Percentiles rank a stretch among this genome's conserved stretches.
Evolutionary conservation across 2,888 invertebrate species (phyloP).

Genomic region (Monoplex corrugatus): DNA sequence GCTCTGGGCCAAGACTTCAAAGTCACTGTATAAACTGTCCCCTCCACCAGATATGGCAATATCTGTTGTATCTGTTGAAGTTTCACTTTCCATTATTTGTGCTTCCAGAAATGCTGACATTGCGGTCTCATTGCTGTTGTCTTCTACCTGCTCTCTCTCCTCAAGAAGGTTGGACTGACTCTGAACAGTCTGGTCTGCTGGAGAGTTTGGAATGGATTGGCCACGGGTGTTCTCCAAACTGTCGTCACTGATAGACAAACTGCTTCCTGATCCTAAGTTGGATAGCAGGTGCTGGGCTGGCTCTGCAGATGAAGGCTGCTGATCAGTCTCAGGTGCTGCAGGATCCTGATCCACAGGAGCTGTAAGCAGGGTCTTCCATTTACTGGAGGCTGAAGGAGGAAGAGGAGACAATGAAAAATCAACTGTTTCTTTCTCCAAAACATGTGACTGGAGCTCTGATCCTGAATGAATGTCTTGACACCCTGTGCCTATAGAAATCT

Average conservation of each 20-base stretch:
- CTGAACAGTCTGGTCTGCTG: background rate
- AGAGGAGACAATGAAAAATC: background rate
- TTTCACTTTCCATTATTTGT: background rate
- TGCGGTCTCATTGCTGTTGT: background rate
- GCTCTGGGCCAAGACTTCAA: background rate
- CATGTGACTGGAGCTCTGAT: background rate
- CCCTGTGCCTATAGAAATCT: background rate
- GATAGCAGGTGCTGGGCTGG: background rate
- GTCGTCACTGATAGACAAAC: constrained; percentile 31
- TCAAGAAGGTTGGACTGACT: background rate
- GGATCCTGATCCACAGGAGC: background rate
- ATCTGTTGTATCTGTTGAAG: background rate
- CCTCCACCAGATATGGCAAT: background rate
- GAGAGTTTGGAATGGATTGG: background rate
- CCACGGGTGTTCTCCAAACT: constrained; percentile 3
- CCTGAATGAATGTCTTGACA: background rate
- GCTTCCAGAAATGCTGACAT: background rate
- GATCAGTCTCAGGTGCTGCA: background rate
- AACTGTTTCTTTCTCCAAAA: background rate
- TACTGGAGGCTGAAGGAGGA: background rate
- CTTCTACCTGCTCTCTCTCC: background rate
- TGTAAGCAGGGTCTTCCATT: constrained; percentile 25
- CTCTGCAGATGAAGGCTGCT: background rate
- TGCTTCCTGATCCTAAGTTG: background rate
- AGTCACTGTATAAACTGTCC: background rate